Evolutionary conservation across 2,797 vertebrate species (phyloP), one percentile per base, ranked within the genome.

Genomic region (Harpagifer antarcticus): DNA sequence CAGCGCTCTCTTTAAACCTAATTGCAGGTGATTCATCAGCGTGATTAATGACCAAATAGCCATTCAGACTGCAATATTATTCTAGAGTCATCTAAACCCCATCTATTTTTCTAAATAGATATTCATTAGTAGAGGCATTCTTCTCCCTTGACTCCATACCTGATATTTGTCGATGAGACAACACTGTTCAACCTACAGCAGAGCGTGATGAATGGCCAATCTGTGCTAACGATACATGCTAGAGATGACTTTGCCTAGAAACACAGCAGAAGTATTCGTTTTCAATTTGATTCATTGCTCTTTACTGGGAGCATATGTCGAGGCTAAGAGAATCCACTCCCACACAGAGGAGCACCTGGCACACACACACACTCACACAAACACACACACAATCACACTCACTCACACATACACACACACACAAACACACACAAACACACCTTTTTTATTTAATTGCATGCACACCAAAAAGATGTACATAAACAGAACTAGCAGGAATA

Each of bases 241-340:
- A 52, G 62, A 84, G 90, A 89, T 88, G 88, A 83, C 88, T 91
- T 87, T 91, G 84, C 84, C 86, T 77, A 83, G 83, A 78, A 92
- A 90, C 81, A 81, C 83, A 78, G 83, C 75, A 86, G 68, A 89
- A 81, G 56, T 90, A 91, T 92, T 90, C 88, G 84, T 88, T 92
- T 93, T 94, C 92, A 91, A 94, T 94, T 90, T 93, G 92, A 95
- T 95, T 93, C 92, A 94, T 94, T 88, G 77, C 81, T 48, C 86
- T 91, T 92, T 91, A 88, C 85, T 90, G 61, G 72, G 82, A 91
- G 88, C 88, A 92, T 91, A 91, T 86, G 91, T 86, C 80, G 74
- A 62, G 83, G 77, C 84, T 78, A 81, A 77, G 79, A 88, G 61
- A 76, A 82, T 78, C 62, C 85, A 86, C 85, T 79, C 76, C 59